Percentiles rank a stretch among this genome's conserved stretches.
Evolutionary conservation across 1,140 invertebrate species (phyloP).

Genomic region (Drosophila sucinea): DNA sequence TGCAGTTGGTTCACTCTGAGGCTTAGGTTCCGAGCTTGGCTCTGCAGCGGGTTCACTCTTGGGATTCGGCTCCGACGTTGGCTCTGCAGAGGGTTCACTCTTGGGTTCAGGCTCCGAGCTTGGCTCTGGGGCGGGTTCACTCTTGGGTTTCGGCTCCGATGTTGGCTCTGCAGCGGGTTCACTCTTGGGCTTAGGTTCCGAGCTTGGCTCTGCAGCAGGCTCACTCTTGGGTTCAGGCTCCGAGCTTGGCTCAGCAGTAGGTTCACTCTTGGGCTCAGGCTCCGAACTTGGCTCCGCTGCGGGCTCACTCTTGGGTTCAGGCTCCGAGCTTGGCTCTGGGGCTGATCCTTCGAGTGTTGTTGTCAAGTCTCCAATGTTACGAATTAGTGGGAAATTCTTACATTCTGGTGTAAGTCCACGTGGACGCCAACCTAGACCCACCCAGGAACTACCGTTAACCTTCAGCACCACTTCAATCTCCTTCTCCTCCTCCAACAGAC

Average conservation of each 20-base stretch:
- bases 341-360: conserved; percentile 55
- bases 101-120: too few species aligned
- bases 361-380: conserved; percentile 83
- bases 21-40: too few species aligned
- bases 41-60: too few species aligned
- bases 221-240: conserved; percentile 30
- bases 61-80: too few species aligned
- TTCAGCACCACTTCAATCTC: conserved; percentile 94
- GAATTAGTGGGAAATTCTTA: conserved; percentile 89
- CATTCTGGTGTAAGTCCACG: conserved; percentile 88
- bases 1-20: conserved; percentile 61
- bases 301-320: conserved; percentile 55
- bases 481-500: conserved; percentile 89
- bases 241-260: conserved; percentile 62
- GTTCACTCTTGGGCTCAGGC: conserved; percentile 84
- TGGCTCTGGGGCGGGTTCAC: too few species aligned
- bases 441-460: conserved; percentile 93
- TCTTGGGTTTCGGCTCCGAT: too few species aligned
- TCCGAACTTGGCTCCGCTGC: conserved; percentile 74
- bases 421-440: conserved; percentile 93
- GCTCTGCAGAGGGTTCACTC: too few species aligned
- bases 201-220: conserved; percentile 25
- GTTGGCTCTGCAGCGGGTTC: too few species aligned
- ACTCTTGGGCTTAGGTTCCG: too few species aligned
- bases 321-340: conserved; percentile 53